phyloP scores from a whole-genome alignment of 2,888 invertebrate genomes.

The Xestia sexstrigata region DNA sequence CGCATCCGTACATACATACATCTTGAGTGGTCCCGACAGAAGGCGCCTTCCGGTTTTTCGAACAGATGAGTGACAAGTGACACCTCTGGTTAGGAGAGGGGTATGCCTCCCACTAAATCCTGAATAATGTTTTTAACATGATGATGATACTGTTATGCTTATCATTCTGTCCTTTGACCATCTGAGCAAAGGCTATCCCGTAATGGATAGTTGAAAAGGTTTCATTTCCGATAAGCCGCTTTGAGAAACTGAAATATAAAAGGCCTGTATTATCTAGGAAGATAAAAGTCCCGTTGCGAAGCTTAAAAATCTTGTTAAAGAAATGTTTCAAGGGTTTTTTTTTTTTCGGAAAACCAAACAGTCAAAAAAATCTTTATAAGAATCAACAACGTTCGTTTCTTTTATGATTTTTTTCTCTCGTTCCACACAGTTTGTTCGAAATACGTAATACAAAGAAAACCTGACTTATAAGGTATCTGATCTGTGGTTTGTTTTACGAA shows the following conservation, averaged over 20 bases:
- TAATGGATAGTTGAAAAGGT: slow-evolving; percentile 44
- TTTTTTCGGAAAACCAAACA: not conserved
- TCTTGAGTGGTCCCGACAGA: not conserved
- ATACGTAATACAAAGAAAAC: not conserved
- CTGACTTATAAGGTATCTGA: slow-evolving; percentile 1
- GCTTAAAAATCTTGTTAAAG: slow-evolving; percentile 30
- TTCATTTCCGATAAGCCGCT: slow-evolving; percentile 53
- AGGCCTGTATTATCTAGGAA: slow-evolving; percentile 45
- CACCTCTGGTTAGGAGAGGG: not conserved
- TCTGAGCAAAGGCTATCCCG: slow-evolving; percentile 7
- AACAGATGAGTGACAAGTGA: not conserved
- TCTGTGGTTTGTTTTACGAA: slow-evolving; percentile 10
- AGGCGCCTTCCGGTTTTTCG: not conserved
- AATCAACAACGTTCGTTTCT: not conserved
- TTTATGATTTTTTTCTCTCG: not conserved
- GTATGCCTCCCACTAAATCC: not conserved
- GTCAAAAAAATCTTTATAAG: not conserved
- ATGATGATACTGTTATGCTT: not conserved
- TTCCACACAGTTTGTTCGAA: not conserved
- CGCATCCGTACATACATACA: not conserved
- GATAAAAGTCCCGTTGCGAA: slow-evolving; percentile 19
- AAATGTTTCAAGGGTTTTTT: slow-evolving; percentile 20
- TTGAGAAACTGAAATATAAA: slow-evolving; percentile 50
- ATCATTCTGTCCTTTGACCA: slow-evolving; percentile 23
- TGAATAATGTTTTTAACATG: slow-evolving; percentile 5